Conservation (phyloP, 2,113 vertebrate genomes). For the Rutilus rutilus region DNA sequence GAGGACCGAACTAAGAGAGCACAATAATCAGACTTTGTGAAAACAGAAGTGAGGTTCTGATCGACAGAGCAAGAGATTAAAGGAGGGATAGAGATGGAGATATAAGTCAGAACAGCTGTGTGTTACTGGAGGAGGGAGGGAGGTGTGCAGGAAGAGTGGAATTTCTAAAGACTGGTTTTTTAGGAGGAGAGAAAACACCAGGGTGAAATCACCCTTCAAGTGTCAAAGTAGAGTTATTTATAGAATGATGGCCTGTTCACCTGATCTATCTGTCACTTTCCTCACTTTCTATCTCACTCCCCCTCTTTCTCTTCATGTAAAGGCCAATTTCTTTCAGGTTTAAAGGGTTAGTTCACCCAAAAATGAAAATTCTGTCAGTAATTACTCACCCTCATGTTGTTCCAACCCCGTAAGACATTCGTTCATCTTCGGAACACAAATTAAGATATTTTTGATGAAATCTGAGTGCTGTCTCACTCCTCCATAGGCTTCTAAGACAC, state of each 20-base stretch:
- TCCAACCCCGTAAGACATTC: no score
- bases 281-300: not conserved
- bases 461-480: no score
- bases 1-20: not conserved
- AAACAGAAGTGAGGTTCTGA: not conserved
- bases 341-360: no score
- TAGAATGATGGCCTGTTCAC: slow-evolving; percentile 8
- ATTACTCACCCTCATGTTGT: no score
- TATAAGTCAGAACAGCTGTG: not conserved
- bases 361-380: no score
- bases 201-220: not conserved
- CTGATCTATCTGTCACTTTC: not conserved
- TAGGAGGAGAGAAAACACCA: slow-evolving; percentile 2
- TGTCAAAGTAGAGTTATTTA: slow-evolving; percentile 30
- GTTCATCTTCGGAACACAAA: no score
- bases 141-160: not conserved
- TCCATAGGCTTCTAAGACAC: no score
- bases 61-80: not conserved
- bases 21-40: slow-evolving; percentile 1
- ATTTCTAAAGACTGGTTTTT: not conserved
- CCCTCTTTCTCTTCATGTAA: not conserved
- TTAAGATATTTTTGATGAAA: no score
- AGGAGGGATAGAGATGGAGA: not conserved
- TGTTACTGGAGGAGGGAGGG: not conserved
- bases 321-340: not conserved